Percentiles rank a stretch among this genome's conserved stretches.
phyloP scores from a whole-genome alignment of 2,113 vertebrate species.

The Pantherophis guttatus region DNA sequence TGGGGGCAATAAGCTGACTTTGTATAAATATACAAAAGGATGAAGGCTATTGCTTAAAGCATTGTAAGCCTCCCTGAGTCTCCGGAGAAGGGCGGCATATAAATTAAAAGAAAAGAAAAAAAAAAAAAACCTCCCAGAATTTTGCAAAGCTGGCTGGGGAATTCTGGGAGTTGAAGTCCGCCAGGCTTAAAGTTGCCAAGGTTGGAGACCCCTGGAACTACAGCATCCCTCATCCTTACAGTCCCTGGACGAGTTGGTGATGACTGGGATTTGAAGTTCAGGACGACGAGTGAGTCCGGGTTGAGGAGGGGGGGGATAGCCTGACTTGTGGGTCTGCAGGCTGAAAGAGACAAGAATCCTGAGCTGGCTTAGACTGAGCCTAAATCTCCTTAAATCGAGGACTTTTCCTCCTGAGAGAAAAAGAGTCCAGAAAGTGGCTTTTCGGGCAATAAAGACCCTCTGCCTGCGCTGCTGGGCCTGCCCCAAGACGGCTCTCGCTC shows the following conservation, averaged over 20 bases:
- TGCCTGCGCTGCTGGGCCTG: not conserved
- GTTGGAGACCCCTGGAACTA: not conserved
- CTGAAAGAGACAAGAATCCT: not conserved
- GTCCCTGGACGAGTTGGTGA: not conserved
- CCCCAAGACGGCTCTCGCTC: not conserved
- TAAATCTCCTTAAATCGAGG: not conserved
- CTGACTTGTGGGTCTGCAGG: not conserved
- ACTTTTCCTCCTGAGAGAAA: not conserved
- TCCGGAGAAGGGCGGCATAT: too few species aligned
- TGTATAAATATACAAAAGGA: too few species aligned
- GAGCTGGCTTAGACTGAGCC: not conserved
- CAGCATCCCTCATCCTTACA: not conserved
- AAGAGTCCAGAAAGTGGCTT: not conserved
- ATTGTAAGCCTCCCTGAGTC: too few species aligned
- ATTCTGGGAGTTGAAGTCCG: too few species aligned
- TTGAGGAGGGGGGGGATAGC: not conserved
- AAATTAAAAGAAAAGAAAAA: too few species aligned
- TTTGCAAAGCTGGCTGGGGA: too few species aligned
- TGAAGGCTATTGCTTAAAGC: too few species aligned
- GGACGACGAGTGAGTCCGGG: not conserved
- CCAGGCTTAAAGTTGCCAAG: too few species aligned
- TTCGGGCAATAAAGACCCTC: not conserved
- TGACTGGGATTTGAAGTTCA: not conserved
- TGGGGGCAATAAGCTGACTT: too few species aligned
- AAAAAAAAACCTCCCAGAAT: too few species aligned